Base-by-base conservation (phyloP, 1,140 invertebrate species). In the Elymnias hypermnestra region DNA sequence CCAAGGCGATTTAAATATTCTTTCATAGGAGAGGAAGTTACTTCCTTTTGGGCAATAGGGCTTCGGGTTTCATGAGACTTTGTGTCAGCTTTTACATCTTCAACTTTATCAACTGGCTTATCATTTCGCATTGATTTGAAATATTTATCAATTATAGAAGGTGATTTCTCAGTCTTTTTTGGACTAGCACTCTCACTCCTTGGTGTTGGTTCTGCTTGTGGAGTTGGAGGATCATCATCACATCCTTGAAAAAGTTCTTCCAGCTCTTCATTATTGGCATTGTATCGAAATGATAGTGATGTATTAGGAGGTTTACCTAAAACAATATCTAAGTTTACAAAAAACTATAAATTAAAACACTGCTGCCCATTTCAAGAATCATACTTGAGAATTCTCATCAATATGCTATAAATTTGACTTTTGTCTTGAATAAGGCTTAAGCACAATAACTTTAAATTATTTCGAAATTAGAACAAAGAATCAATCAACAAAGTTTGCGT, bases 221-320 rank as follows among this genome's bases (percentile, higher is more conserved):
- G 84, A 14, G 83, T 86, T 0, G 76, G 65, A 25, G 73, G 82
- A 50, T 90, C 88, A 55, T 91, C 90, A 10, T 91, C 90, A 60
- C 91, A 90, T 37, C 86, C 88, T 18, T 88, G 84, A 60, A 89
- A 91, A 4, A 92, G 54, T 68, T 92, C 90, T 57, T 92, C 91
- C 41, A 93, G 68, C 72, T 92, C 90, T 57, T 93, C 91, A 58
- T 91, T 90, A 57, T 89, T 92, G 17, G 91, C 90, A 85, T 92
- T 91, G 63, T 92, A 93, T 67, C 90, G 89, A 56, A 93, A 91
- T 8, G 89, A 85, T 43, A 90, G 87, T 12, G 90, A 91, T 33
- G 90, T 89, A 23, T 89, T 89, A 15, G 91, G 88, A 29, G 90
- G 79, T 87, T 92, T 92, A 60, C 90, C 91, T 92, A 63, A 67